These are phyloP conservation scores for Ictalurus furcatus DNA, from an alignment of 2,113 vertebrate genomes.

Conservation along the genomic window DNA sequence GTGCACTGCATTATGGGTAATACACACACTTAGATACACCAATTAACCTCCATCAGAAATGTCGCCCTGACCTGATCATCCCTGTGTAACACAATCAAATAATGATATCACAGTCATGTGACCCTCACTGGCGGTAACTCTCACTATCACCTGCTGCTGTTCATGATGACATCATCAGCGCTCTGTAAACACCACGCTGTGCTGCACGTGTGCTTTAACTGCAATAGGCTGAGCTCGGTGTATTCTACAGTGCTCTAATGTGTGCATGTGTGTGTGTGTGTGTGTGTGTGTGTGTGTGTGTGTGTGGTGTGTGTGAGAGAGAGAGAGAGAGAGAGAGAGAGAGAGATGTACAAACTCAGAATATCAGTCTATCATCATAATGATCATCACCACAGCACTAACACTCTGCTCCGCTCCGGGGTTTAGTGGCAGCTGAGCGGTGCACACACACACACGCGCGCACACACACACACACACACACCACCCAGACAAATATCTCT, in stretches of 20 bases:
- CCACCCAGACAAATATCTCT: conserved; percentile 67
- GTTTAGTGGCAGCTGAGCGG: conserved; percentile 63
- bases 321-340: background rate
- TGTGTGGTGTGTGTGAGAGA: background rate
- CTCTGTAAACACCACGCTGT: background rate
- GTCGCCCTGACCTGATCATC: background rate
- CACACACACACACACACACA: conserved; percentile 76
- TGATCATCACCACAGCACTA: conserved; percentile 14
- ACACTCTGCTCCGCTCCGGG: conserved; percentile 65
- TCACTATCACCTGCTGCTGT: background rate
- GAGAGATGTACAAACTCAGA: background rate
- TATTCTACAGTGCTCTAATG: background rate
- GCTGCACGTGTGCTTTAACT: background rate
- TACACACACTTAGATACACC: background rate
- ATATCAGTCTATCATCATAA: background rate
- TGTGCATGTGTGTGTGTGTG: background rate
- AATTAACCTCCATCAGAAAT: background rate
- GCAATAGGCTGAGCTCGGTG: background rate
- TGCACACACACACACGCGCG: conserved; percentile 73
- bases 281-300: background rate
- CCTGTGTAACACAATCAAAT: background rate
- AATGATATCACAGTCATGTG: background rate
- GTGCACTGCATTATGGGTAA: background rate
- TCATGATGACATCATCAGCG: background rate
- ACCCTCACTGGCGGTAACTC: background rate